These are phyloP conservation scores for Oophaga sylvatica DNA, from an alignment of 2,797 vertebrate species.

Conservation along the genomic window DNA sequence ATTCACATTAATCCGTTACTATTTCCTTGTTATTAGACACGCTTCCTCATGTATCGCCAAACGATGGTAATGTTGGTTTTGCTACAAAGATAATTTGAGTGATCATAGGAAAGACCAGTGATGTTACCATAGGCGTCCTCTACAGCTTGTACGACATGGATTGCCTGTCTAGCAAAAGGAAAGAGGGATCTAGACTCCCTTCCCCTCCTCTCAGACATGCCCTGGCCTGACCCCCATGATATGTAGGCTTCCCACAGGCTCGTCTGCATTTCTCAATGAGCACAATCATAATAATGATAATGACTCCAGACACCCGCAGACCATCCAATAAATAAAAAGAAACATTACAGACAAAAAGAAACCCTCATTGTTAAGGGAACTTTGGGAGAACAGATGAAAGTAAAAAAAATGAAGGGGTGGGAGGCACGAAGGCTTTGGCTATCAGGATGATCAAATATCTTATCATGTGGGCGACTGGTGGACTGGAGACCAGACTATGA, in stretches of 20 bases:
- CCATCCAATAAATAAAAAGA: conserved; percentile 48
- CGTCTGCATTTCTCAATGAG: conserved; percentile 41
- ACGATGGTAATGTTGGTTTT: neutral
- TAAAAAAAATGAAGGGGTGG: neutral
- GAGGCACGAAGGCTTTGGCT: conserved; percentile 31
- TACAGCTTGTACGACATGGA: conserved; percentile 19
- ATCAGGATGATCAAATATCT: conserved; percentile 42
- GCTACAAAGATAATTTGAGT: neutral
- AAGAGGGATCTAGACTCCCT: conserved; percentile 30
- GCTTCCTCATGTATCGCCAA: neutral
- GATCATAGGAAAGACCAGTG: conserved; percentile 14
- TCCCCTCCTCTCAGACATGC: conserved; percentile 59
- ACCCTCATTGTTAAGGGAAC: conserved; percentile 57
- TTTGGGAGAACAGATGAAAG: conserved; percentile 54
- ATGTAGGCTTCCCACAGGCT: conserved; percentile 33
- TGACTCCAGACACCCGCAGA: conserved; percentile 56
- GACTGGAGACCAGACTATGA: neutral
- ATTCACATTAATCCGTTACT: neutral
- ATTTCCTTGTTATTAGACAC: neutral
- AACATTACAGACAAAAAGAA: conserved; percentile 49
- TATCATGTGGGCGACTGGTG: conserved; percentile 17
- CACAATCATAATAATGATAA: conserved; percentile 65
- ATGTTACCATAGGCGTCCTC: conserved; percentile 23
- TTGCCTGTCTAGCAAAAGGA: conserved; percentile 47
- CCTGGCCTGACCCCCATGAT: conserved; percentile 48